Percentiles rank a stretch among this genome's conserved stretches.
Evolutionary conservation across 2,113 vertebrate genomes (phyloP).

Genomic region (Pelvicachromis taeniatus): DNA sequence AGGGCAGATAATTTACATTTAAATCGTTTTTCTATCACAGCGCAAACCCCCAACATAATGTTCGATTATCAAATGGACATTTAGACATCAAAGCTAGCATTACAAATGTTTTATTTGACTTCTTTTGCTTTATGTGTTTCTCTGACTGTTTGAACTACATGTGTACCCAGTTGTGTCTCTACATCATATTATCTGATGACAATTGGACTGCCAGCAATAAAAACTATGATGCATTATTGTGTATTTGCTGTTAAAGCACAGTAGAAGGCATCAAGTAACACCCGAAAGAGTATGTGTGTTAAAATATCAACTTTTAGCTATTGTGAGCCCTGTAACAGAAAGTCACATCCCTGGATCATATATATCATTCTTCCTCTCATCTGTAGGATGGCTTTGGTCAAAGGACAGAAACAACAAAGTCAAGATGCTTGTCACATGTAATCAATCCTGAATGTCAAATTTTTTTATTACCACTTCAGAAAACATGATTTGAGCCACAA

Average conservation of each 20-base stretch:
- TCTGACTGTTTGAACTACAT: not conserved
- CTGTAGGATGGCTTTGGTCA: not conserved
- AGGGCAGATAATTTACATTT: constrained; percentile 25
- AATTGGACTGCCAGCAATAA: not conserved
- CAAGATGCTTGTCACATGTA: not conserved
- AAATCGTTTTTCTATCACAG: not conserved
- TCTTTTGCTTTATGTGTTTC: not conserved
- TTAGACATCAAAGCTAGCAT: not conserved
- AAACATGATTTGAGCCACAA: constrained; percentile 3
- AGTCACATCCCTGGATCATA: not conserved
- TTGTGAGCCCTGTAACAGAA: not conserved
- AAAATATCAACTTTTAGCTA: not conserved
- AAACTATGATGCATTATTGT: not conserved
- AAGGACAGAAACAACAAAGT: not conserved
- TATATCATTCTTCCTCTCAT: not conserved
- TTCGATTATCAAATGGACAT: not conserved
- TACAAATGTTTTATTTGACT: not conserved
- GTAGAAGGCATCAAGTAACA: not conserved
- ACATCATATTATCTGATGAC: not conserved
- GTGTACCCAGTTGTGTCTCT: not conserved
- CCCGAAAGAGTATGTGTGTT: not conserved
- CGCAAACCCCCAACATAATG: not conserved
- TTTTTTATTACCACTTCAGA: not conserved
- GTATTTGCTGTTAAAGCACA: not conserved
- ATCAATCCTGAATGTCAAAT: not conserved